Conservation (phyloP, 2,888 invertebrate species). For the Drosophila eohydei region DNA sequence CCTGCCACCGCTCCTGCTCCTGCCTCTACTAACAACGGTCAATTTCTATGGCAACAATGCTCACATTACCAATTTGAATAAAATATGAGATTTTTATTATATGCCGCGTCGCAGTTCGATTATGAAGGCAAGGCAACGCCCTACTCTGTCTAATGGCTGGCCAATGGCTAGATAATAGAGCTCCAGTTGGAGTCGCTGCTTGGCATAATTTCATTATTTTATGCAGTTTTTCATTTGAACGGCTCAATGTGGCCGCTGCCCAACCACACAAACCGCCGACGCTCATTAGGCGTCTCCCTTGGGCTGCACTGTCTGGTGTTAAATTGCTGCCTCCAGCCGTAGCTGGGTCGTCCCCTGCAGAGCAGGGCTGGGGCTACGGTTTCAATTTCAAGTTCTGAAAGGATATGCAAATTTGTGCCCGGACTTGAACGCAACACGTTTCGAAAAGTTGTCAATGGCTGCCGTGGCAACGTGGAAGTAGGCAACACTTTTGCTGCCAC, state of each 20-base stretch:
- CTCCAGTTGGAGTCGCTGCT: slow-evolving; percentile 59
- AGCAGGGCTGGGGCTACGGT: neutral
- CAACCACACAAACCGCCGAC: slow-evolving; percentile 71
- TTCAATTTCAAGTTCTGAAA: slow-evolving; percentile 33
- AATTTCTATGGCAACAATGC: slow-evolving; percentile 37
- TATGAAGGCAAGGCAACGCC: neutral
- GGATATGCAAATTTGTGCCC: slow-evolving; percentile 29
- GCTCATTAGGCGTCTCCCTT: slow-evolving; percentile 67
- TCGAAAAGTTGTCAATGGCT: neutral
- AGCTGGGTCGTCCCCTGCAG: neutral
- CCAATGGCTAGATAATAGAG: slow-evolving; percentile 74
- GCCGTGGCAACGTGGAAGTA: slow-evolving; percentile 23
- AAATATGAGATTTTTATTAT: slow-evolving; percentile 83
- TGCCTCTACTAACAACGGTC: neutral
- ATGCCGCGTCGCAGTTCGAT: slow-evolving; percentile 4
- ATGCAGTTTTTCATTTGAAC: slow-evolving; percentile 41
- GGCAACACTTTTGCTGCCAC: slow-evolving; percentile 15
- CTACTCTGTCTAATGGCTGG: slow-evolving; percentile 41
- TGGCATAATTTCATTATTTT: slow-evolving; percentile 73
- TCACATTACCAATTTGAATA: slow-evolving; percentile 83
- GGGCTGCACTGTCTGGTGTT: slow-evolving; percentile 50
- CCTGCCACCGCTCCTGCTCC: neutral
- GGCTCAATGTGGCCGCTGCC: slow-evolving; percentile 14
- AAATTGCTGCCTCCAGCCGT: slow-evolving; percentile 25
- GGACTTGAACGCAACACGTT: slow-evolving; percentile 1